These are phyloP conservation scores for Rana temporaria DNA, from an alignment of 2,113 vertebrate species.

Conservation along the genomic window DNA sequence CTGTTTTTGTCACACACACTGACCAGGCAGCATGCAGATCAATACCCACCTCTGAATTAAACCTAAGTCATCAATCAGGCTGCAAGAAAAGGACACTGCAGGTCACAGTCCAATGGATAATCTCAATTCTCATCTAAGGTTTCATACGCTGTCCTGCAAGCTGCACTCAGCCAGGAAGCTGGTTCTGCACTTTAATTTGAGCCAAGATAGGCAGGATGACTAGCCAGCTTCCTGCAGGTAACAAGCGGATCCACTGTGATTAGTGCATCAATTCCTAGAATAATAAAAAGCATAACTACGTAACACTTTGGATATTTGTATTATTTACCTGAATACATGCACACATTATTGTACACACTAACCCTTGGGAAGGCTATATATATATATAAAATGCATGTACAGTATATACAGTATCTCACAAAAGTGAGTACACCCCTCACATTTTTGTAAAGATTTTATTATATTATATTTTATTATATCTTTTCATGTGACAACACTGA, in stretches of 20 bases:
- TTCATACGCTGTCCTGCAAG: conserved; percentile 32
- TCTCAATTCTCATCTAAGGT: conserved; percentile 53
- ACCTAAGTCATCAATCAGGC: conserved; percentile 66
- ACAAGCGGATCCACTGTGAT: conserved; percentile 37
- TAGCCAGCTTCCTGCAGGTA: conserved; percentile 43
- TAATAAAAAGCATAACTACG: neutral
- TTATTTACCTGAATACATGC: neutral
- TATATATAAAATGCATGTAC: too few species aligned
- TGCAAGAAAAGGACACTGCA: conserved; percentile 59
- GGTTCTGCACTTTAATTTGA: conserved; percentile 27
- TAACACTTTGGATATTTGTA: too few species aligned
- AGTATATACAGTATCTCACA: too few species aligned
- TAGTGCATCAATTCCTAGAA: neutral
- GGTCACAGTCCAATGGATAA: conserved; percentile 58
- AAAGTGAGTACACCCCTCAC: too few species aligned
- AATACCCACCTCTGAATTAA: conserved; percentile 68
- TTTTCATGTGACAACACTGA: too few species aligned
- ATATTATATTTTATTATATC: too few species aligned
- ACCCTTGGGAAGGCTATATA: neutral
- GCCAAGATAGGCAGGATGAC: neutral
- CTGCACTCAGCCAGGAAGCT: conserved; percentile 8
- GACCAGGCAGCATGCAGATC: conserved; percentile 67
- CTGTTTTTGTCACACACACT: conserved; percentile 63
- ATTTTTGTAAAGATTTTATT: too few species aligned
- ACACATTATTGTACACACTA: neutral